These are phyloP conservation scores for Hapalemur alaotrensis DNA, from an alignment of 2,797 vertebrate species.

Conservation along the genomic window DNA sequence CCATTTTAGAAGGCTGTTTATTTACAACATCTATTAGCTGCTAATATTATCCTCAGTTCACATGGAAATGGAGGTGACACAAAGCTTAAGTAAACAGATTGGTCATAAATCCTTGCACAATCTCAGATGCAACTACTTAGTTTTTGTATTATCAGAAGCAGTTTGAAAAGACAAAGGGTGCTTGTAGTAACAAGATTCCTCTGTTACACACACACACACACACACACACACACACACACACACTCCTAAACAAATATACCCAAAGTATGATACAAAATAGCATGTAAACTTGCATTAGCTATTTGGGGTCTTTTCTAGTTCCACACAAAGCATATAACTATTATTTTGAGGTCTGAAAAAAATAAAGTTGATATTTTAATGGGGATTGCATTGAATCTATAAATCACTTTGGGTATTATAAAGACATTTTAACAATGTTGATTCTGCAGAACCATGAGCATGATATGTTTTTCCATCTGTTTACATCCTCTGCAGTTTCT, in stretches of 20 bases:
- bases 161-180: conserved; percentile 40
- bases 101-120: background rate
- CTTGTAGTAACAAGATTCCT: background rate
- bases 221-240: background rate
- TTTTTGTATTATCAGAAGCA: conserved; percentile 36
- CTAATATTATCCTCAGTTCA: conserved; percentile 22
- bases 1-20: conserved; percentile 45
- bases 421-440: too few species aligned
- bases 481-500: too few species aligned
- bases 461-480: too few species aligned
- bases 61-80: conserved; percentile 36
- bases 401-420: too few species aligned
- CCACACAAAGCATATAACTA: too few species aligned
- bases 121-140: background rate
- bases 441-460: too few species aligned
- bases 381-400: too few species aligned
- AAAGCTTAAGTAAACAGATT: conserved; percentile 56
- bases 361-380: too few species aligned
- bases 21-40: conserved; percentile 45
- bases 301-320: too few species aligned
- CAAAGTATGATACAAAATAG: background rate
- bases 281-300: background rate
- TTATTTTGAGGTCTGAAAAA: too few species aligned
- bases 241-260: background rate
- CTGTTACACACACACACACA: background rate